Evolutionary conservation across 2,113 vertebrate species (phyloP).

Genomic region (Coreoperca whiteheadi): DNA sequence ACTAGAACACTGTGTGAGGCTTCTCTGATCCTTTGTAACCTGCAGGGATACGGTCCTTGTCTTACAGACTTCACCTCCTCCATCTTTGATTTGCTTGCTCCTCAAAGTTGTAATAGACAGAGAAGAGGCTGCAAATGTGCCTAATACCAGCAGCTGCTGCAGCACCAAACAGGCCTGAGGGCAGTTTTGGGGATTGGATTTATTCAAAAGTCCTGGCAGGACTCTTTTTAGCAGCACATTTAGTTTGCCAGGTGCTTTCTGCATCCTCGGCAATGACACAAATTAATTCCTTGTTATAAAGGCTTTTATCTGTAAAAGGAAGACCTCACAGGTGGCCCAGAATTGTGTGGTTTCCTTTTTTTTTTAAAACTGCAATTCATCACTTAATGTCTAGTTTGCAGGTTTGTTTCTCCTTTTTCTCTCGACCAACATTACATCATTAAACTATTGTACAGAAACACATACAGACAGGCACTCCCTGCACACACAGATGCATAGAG

Average conservation of each 20-base stretch:
- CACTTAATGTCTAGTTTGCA: background rate
- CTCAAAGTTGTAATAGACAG: constrained; percentile 29
- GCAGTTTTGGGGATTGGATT: constrained; percentile 44
- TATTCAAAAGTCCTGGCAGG: constrained; percentile 46
- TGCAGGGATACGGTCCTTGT: constrained; percentile 35
- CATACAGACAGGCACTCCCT: background rate
- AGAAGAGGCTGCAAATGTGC: constrained; percentile 11
- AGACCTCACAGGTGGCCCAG: background rate
- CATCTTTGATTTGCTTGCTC: constrained; percentile 51
- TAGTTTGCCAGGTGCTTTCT: constrained; percentile 14
- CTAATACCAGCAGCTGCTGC: constrained; percentile 10
- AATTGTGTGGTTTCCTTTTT: background rate
- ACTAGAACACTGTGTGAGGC: constrained; percentile 9
- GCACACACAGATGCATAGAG: background rate
- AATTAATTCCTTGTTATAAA: constrained; percentile 22
- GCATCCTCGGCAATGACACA: constrained; percentile 22
- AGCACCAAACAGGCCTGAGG: constrained; percentile 12
- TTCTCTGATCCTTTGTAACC: constrained; percentile 32
- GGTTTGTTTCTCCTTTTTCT: background rate
- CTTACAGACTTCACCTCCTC: constrained; percentile 27
- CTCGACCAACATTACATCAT: background rate
- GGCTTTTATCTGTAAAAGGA: background rate
- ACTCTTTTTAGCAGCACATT: constrained; percentile 35
- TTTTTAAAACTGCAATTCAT: background rate
- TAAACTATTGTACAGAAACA: background rate